These are phyloP conservation scores for Trichacis sp. DNA, from an alignment of 2,888 invertebrate genomes.

Conservation along the genomic window DNA sequence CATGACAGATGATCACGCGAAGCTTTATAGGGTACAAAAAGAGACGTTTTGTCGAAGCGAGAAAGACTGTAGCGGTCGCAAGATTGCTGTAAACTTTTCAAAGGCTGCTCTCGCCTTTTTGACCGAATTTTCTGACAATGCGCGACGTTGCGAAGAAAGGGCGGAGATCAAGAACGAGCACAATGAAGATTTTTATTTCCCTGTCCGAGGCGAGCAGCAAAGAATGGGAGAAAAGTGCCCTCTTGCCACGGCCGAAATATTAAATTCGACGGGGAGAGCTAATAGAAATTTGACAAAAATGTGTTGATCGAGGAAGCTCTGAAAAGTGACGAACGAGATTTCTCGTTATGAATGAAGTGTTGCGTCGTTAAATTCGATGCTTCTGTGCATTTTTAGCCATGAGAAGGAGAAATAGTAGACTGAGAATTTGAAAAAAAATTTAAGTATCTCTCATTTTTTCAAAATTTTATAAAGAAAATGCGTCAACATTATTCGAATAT, in stretches of 20 bases:
- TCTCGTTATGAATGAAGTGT: slow-evolving; percentile 1
- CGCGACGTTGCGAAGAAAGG: slow-evolving; percentile 39
- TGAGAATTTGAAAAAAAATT: too few relatives aligned
- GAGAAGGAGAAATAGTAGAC: too few relatives aligned
- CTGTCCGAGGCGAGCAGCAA: slow-evolving; percentile 18
- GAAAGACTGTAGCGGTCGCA: slow-evolving; percentile 12
- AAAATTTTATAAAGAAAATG: too few relatives aligned
- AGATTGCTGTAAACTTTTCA: slow-evolving; percentile 35
- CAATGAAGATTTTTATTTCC: slow-evolving; percentile 35
- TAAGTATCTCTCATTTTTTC: too few relatives aligned
- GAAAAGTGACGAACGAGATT: slow-evolving; percentile 26
- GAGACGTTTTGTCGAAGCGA: background rate
- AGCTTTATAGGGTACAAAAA: background rate
- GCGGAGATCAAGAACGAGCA: slow-evolving; percentile 38
- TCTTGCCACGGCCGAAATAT: slow-evolving; percentile 16
- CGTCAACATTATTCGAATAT: too few relatives aligned
- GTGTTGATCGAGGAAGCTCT: slow-evolving; percentile 29
- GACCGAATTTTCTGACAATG: slow-evolving; percentile 36
- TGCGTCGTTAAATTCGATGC: background rate
- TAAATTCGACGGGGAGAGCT: slow-evolving; percentile 17
- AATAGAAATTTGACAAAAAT: slow-evolving; percentile 39
- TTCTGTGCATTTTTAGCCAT: too few relatives aligned
- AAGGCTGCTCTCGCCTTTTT: slow-evolving; percentile 32
- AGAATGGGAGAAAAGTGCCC: slow-evolving; percentile 21
- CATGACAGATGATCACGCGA: background rate